Evolutionary conservation across 2,797 vertebrate genomes (phyloP).

Genomic region (Liasis olivaceus): DNA sequence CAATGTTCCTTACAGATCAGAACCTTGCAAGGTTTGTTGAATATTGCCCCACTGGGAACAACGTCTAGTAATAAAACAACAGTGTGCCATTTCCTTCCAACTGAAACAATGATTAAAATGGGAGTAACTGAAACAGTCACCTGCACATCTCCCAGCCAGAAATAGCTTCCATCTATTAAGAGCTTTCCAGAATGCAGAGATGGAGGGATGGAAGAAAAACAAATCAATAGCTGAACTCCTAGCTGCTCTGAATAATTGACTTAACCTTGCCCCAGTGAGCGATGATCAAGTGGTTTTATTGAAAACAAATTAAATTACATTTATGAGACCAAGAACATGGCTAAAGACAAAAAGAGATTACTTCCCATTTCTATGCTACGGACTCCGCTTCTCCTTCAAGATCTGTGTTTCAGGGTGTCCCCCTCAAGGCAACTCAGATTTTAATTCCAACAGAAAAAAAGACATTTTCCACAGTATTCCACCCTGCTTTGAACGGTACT

Average conservation of each 20-base stretch:
- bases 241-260: neutral
- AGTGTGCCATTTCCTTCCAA: conserved; percentile 11
- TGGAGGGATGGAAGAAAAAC: neutral
- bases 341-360: rapidly evolving
- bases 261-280: neutral
- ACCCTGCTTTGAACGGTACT: neutral
- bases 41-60: neutral
- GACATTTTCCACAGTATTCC: neutral
- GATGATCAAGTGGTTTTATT: neutral
- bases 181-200: neutral
- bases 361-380: neutral
- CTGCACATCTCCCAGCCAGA: neutral
- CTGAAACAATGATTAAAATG: neutral
- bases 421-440: neutral
- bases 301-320: conserved; percentile 7
- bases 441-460: neutral
- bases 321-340: neutral
- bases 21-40: conserved; percentile 26
- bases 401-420: neutral
- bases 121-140: neutral
- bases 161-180: neutral
- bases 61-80: conserved; percentile 19
- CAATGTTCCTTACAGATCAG: conserved; percentile 35
- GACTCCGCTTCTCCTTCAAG: neutral
- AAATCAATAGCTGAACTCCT: conserved; percentile 3